These are phyloP conservation scores for Nebria salina DNA, from an alignment of 2,888 invertebrate genomes.

Conservation along the genomic window DNA sequence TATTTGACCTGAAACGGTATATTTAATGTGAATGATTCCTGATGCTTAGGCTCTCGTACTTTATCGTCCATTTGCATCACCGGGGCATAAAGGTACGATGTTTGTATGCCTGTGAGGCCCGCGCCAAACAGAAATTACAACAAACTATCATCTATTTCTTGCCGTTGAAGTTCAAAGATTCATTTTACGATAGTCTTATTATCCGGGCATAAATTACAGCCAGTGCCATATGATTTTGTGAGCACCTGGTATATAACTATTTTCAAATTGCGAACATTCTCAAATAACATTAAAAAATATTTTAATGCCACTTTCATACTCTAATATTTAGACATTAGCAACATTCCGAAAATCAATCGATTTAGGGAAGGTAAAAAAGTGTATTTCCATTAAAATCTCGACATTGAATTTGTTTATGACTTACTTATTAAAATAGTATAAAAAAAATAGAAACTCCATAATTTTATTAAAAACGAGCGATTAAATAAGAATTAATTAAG, in stretches of 20 bases:
- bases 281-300: no score
- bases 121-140: slow-evolving; percentile 10
- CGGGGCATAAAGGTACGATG: background rate
- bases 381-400: no score
- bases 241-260: background rate
- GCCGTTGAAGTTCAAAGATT: slow-evolving; percentile 7
- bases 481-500: no score
- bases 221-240: background rate
- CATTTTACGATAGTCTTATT: background rate
- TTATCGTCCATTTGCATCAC: slow-evolving; percentile 15
- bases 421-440: no score
- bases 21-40: slow-evolving; percentile 18
- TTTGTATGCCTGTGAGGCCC: background rate
- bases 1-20: slow-evolving; percentile 21
- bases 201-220: background rate
- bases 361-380: no score
- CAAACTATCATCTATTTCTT: slow-evolving; percentile 16
- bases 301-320: no score
- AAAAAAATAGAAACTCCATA: no score
- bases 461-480: no score
- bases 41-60: slow-evolving; percentile 3
- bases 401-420: no score
- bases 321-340: no score
- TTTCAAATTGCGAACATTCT: no score
- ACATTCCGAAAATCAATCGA: no score